These are phyloP conservation scores for Anoura caudifer DNA, from an alignment of 2,113 vertebrate genomes.

Conservation along the genomic window DNA sequence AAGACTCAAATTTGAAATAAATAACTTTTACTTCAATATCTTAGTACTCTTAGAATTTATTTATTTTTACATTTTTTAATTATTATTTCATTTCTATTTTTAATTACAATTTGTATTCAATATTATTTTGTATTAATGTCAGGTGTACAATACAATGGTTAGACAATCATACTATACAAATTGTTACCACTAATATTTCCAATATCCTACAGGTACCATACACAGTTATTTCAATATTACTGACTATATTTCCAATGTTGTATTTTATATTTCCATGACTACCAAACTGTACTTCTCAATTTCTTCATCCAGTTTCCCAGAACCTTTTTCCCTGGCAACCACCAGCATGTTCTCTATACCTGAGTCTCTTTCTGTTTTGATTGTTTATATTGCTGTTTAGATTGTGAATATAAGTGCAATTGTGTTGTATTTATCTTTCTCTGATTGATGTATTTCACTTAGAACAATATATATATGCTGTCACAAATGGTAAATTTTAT, in stretches of 20 bases:
- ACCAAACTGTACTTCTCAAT: too few species aligned
- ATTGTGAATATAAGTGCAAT: neutral
- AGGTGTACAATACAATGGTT: too few species aligned
- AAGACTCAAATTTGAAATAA: neutral
- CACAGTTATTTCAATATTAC: neutral
- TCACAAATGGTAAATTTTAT: neutral
- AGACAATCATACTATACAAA: too few species aligned
- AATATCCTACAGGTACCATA: neutral
- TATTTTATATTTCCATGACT: neutral
- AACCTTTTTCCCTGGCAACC: too few species aligned
- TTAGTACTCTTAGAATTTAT: neutral
- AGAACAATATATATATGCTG: neutral
- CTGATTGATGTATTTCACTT: neutral
- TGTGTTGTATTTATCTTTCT: neutral
- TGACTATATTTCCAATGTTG: neutral
- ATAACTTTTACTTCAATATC: neutral
- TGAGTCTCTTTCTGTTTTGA: too few species aligned
- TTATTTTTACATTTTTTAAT: too few species aligned
- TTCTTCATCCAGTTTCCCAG: too few species aligned
- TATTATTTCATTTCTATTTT: too few species aligned
- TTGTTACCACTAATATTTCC: neutral
- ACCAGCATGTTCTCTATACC: too few species aligned
- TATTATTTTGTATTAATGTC: too few species aligned
- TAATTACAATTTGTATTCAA: too few species aligned
- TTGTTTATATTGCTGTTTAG: neutral